A percentile compares a stretch with the other conserved stretches of the same genome.
Conservation (phyloP, 2,797 vertebrate genomes). For the Odontamblyopus rebecca region DNA sequence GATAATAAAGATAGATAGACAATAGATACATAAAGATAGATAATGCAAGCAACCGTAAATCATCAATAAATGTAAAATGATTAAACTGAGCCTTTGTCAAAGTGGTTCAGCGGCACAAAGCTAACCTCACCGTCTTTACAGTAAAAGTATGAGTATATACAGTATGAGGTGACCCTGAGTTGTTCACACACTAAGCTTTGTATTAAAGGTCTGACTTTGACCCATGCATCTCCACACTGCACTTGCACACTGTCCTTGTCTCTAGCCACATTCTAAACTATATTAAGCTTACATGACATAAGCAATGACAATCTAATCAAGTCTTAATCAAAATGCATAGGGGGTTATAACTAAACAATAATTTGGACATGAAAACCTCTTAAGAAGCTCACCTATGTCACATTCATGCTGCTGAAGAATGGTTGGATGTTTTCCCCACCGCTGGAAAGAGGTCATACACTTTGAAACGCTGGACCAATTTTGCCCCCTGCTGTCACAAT, state of each 20-base stretch:
- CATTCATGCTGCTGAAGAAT: background rate
- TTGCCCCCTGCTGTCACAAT: constrained; percentile 72
- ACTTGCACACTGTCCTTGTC: constrained; percentile 35
- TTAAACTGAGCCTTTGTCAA: background rate
- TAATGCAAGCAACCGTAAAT: background rate
- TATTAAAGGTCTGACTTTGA: constrained; percentile 18
- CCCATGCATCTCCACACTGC: constrained; percentile 6
- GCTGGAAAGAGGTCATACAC: constrained; percentile 39
- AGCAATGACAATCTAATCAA: background rate
- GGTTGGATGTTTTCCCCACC: constrained; percentile 25
- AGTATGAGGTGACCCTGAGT: constrained; percentile 15
- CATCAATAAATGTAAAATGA: background rate
- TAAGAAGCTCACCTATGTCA: constrained; percentile 2
- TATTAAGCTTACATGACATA: background rate
- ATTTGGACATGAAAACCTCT: constrained; percentile 11
- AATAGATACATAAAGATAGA: background rate
- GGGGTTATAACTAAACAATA: constrained; percentile 1
- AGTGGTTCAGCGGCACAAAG: background rate
- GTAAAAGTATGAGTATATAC: background rate
- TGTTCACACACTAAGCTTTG: background rate
- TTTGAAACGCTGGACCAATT: constrained; percentile 60
- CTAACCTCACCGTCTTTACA: background rate
- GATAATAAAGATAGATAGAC: background rate
- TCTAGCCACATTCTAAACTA: background rate
- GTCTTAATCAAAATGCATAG: background rate